Evolutionary conservation across 2,113 vertebrate genomes (phyloP).

Genomic region (Eulemur rufifrons): DNA sequence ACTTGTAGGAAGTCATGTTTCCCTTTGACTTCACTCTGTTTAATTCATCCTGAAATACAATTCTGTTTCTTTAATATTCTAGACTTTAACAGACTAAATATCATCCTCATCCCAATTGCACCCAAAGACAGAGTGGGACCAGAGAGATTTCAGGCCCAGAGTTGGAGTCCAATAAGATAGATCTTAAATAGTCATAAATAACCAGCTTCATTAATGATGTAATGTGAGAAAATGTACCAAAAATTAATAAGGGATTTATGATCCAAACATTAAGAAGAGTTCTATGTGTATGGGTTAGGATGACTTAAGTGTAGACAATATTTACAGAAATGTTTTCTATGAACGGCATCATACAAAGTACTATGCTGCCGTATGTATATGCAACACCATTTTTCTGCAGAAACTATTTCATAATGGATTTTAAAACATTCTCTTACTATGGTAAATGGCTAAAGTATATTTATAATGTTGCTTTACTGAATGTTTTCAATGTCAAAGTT

Average conservation of each 20-base stretch:
- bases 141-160: neutral
- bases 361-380: neutral
- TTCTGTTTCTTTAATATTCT: conserved; percentile 15
- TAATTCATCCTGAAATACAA: neutral
- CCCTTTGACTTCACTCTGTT: neutral
- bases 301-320: neutral
- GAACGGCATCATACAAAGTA: neutral
- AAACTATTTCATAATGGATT: conserved; percentile 40
- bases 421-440: conserved; percentile 19
- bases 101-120: fast-evolving
- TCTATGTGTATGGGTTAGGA: neutral
- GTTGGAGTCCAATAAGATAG: neutral
- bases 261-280: neutral
- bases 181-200: neutral
- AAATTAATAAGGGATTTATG: conserved; percentile 25
- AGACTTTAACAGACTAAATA: neutral
- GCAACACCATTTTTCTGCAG: conserved; percentile 5
- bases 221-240: conserved; percentile 28
- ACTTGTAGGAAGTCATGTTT: neutral
- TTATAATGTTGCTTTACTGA: conserved; percentile 1
- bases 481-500: conserved; percentile 38
- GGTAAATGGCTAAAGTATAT: neutral
- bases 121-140: neutral
- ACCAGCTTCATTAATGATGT: neutral
- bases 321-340: conserved; percentile 28